Percentiles rank a stretch among this genome's conserved stretches.
phyloP scores from a whole-genome alignment of 1,140 invertebrate genomes.

The Thaumatotibia leucotreta region DNA sequence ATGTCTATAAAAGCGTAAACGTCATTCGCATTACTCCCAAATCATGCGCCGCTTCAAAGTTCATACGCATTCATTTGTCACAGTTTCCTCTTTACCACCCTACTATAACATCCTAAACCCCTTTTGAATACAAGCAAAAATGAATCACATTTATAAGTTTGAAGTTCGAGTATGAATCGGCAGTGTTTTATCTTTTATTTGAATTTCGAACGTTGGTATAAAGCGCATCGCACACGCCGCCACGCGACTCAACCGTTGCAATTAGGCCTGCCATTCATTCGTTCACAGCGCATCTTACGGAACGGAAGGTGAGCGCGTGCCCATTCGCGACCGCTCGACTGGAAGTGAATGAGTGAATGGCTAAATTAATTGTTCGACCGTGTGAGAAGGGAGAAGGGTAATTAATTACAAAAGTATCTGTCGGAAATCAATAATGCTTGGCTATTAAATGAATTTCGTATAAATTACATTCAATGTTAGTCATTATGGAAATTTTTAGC shows the following conservation, averaged over 20 bases:
- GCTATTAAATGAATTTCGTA: not conserved
- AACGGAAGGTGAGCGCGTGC: constrained; percentile 8
- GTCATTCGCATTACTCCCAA: constrained; percentile 11
- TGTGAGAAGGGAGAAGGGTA: not conserved
- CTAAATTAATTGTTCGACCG: constrained; percentile 1
- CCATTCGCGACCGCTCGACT: constrained; percentile 3
- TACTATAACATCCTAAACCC: not conserved
- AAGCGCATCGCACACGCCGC: constrained; percentile 4
- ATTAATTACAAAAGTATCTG: constrained; percentile 3
- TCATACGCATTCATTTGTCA: constrained; percentile 10
- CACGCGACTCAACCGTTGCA: constrained; percentile 1
- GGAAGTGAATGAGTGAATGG: constrained; percentile 9
- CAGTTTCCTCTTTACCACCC: not conserved
- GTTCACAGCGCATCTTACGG: constrained; percentile 14
- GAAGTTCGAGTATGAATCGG: not conserved
- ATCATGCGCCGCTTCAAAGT: constrained; percentile 3
- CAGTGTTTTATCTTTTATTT: not conserved
- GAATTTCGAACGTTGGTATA: not conserved
- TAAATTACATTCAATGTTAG: not conserved
- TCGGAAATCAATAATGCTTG: not conserved
- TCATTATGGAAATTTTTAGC: no score
- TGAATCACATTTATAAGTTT: not conserved
- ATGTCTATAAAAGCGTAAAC: constrained; percentile 6
- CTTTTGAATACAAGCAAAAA: not conserved
- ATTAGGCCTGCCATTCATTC: constrained; percentile 14